Percentiles rank a stretch among this genome's conserved stretches.
phyloP scores from a whole-genome alignment of 2,797 vertebrate genomes.

The Passerculus sandwichensis region DNA sequence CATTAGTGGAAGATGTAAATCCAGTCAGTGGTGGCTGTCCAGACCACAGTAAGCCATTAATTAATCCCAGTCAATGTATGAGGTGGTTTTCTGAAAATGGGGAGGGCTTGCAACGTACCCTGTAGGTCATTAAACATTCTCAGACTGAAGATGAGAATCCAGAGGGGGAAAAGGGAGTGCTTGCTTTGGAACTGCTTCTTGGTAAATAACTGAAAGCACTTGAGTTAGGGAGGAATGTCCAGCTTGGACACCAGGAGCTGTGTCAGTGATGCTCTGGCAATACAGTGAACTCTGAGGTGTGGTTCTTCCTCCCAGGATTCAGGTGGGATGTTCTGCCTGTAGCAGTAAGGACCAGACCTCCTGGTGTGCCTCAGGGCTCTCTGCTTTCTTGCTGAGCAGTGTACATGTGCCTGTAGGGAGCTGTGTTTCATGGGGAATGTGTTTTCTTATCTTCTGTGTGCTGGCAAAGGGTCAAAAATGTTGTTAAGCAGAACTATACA shows the following conservation, averaged over 20 bases:
- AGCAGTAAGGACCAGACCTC: background rate
- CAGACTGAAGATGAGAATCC: background rate
- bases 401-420: background rate
- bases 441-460: background rate
- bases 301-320: background rate
- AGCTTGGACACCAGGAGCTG: background rate
- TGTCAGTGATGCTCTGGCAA: background rate
- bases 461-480: background rate
- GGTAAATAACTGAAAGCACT: background rate
- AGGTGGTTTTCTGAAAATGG: background rate
- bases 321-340: background rate
- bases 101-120: background rate
- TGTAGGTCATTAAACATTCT: background rate
- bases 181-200: background rate
- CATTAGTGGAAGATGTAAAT: background rate
- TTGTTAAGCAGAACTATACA: background rate
- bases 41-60: background rate
- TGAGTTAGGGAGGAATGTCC: background rate
- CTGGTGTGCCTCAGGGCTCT: background rate
- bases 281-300: background rate
- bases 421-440: background rate
- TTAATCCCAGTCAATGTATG: background rate
- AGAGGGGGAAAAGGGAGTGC: background rate
- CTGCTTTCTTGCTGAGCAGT: background rate
- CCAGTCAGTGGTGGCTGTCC: background rate